Conservation (phyloP, 2,888 invertebrate genomes). For the Perizoma affinitatum region DNA sequence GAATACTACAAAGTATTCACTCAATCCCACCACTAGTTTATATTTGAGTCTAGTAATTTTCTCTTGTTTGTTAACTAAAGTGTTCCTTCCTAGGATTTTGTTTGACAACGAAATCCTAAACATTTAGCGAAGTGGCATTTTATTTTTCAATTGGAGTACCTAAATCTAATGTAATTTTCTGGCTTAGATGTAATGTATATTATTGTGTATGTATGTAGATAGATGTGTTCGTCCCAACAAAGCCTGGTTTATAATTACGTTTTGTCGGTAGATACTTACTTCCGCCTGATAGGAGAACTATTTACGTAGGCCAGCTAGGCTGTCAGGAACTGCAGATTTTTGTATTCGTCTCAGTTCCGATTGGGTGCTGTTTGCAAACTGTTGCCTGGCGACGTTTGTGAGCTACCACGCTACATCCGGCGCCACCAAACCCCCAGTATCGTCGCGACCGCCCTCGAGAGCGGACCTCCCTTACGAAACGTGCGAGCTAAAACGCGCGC, state of each 20-base stretch:
- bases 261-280: not conserved
- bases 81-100: too few relatives aligned
- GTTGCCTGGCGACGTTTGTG: conserved; percentile 71
- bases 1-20: not conserved
- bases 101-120: too few relatives aligned
- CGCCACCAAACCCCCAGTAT: conserved; percentile 62
- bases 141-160: too few relatives aligned
- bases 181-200: too few relatives aligned
- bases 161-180: too few relatives aligned
- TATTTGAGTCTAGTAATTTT: too few relatives aligned
- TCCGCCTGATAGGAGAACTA: conserved; percentile 14
- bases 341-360: conserved; percentile 30
- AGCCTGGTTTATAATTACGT: too few relatives aligned
- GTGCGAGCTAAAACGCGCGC: conserved; percentile 20
- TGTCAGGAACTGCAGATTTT: conserved; percentile 31
- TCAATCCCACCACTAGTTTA: not conserved
- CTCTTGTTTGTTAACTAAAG: too few relatives aligned
- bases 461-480: conserved; percentile 39
- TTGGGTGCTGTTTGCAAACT: conserved; percentile 73
- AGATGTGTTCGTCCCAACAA: too few relatives aligned
- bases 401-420: conserved; percentile 68
- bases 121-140: too few relatives aligned
- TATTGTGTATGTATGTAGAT: too few relatives aligned
- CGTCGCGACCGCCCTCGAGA: conserved; percentile 64
- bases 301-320: conserved; percentile 16